These are phyloP conservation scores for Sterrhoptilus dennistouni DNA, from an alignment of 2,113 vertebrate genomes.

Conservation along the genomic window DNA sequence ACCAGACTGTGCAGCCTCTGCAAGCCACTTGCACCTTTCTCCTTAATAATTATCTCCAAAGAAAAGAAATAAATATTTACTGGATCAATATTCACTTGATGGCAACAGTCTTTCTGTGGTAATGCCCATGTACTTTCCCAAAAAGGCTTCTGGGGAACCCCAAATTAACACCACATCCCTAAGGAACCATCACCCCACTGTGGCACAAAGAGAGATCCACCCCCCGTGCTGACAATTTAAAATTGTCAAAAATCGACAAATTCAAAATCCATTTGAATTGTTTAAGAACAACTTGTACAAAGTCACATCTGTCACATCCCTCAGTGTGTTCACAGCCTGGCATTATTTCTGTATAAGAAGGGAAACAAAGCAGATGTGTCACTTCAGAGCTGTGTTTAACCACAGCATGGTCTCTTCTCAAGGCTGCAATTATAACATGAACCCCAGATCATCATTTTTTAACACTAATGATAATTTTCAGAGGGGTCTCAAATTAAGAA, in stretches of 20 bases:
- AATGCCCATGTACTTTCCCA: neutral
- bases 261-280: neutral
- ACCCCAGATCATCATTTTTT: neutral
- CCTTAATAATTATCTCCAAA: neutral
- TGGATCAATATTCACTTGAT: neutral
- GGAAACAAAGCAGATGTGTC: neutral
- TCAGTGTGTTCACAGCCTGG: neutral
- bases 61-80: neutral
- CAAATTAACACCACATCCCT: neutral
- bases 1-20: accelerated
- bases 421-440: neutral
- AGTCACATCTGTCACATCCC: neutral
- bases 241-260: too few species aligned
- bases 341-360: neutral
- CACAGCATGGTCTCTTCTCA: neutral
- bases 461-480: neutral
- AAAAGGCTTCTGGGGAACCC: neutral
- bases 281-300: neutral
- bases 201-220: neutral
- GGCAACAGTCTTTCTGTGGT: neutral
- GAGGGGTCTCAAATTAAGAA: neutral
- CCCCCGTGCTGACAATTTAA: neutral
- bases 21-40: neutral
- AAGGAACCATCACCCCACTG: accelerated
- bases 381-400: neutral